Conservation (phyloP, 2,113 vertebrate genomes). For the Quiscalus mexicanus region DNA sequence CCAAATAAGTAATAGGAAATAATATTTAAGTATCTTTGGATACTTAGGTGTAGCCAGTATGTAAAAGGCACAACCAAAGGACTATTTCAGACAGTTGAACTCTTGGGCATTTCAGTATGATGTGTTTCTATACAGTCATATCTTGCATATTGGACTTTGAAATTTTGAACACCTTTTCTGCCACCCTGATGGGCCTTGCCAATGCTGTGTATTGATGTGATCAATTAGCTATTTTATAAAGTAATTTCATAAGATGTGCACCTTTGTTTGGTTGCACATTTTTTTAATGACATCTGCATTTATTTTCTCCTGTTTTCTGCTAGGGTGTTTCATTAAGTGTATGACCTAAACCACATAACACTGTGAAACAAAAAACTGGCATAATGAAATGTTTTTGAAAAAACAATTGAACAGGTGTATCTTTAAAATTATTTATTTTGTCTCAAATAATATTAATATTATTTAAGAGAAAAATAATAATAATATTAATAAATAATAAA, state of each 20-base stretch:
- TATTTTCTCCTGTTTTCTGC: background rate
- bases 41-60: background rate
- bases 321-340: accelerated
- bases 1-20: background rate
- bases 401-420: background rate
- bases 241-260: background rate
- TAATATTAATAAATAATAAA: too few species aligned
- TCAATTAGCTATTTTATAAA: background rate
- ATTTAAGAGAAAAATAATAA: too few species aligned
- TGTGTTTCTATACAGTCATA: background rate
- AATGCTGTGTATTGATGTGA: background rate
- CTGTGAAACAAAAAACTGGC: background rate
- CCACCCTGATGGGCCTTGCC: background rate
- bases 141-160: background rate
- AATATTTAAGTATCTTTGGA: background rate
- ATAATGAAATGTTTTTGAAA: background rate
- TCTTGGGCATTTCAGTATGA: background rate
- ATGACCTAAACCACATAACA: background rate
- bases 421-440: background rate
- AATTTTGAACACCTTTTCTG: background rate
- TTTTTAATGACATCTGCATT: background rate
- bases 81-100: background rate
- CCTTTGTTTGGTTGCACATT: accelerated
- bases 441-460: too few species aligned
- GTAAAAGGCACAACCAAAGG: background rate